Percentiles rank a stretch among this genome's conserved stretches.
Conservation (phyloP, 2,113 vertebrate genomes). For the Scopus umbretta region DNA sequence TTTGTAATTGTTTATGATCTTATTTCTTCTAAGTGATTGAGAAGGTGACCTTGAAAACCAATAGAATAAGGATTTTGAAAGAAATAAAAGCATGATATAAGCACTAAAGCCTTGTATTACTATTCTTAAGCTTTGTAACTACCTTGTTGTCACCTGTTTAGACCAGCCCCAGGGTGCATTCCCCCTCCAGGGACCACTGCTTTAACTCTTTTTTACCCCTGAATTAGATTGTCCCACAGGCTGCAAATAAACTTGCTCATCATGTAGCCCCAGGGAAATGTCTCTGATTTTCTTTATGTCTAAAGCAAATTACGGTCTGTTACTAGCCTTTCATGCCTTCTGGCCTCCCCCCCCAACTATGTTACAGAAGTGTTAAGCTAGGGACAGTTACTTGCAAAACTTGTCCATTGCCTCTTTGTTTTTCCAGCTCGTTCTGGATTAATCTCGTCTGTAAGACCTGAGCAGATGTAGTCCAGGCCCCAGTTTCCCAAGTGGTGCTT, state of each 20-base stretch:
- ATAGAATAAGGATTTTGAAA: not conserved
- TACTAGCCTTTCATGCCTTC: not conserved
- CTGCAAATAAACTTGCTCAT: not conserved
- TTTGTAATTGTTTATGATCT: not conserved
- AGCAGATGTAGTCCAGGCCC: not conserved
- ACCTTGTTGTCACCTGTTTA: not conserved
- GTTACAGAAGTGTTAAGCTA: not conserved
- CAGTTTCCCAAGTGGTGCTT: not conserved
- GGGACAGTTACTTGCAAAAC: not conserved
- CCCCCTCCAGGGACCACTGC: not conserved
- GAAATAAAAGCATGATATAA: not conserved
- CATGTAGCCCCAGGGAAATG: too few species aligned
- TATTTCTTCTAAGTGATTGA: not conserved
- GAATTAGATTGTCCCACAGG: not conserved
- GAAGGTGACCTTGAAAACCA: not conserved
- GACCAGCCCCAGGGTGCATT: accelerated
- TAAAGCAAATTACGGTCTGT: not conserved
- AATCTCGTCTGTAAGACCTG: not conserved
- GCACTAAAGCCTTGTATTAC: not conserved
- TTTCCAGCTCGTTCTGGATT: not conserved
- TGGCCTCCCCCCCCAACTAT: not conserved
- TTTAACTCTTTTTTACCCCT: not conserved
- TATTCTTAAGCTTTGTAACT: not conserved
- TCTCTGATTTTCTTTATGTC: not conserved
- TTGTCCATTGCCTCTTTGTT: not conserved